Percentiles rank a stretch among this genome's conserved stretches.
phyloP scores from a whole-genome alignment of 2,797 vertebrate species.

The Momotus momota region DNA sequence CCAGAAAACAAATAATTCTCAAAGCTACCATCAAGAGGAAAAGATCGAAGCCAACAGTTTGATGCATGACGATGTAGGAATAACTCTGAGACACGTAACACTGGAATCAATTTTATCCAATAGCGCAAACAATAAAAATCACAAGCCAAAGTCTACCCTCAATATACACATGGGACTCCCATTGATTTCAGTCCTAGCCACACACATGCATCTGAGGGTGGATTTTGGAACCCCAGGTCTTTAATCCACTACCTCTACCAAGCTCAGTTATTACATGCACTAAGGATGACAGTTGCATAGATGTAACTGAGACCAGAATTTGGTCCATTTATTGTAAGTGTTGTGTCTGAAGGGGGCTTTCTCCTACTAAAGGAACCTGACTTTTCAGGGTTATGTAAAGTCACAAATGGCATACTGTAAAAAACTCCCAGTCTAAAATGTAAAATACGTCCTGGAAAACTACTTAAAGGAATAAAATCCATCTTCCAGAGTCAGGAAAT shows the following conservation, averaged over 20 bases:
- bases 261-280: not conserved
- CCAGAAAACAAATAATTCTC: constrained; percentile 54
- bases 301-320: constrained; percentile 32
- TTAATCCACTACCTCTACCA: constrained; percentile 17
- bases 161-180: constrained; percentile 1
- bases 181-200: constrained; percentile 54
- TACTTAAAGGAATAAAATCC: constrained; percentile 67
- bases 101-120: constrained; percentile 66
- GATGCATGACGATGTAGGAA: constrained; percentile 54
- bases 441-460: constrained; percentile 72
- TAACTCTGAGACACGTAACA: not conserved
- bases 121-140: constrained; percentile 52
- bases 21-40: constrained; percentile 57
- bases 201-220: constrained; percentile 39
- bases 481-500: constrained; percentile 59
- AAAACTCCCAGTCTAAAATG: constrained; percentile 58
- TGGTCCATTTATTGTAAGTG: constrained; percentile 26
- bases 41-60: constrained; percentile 57
- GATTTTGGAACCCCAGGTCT: constrained; percentile 23
- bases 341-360: constrained; percentile 48
- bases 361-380: constrained; percentile 5
- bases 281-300: not conserved
- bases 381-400: constrained; percentile 55
- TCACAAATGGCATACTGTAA: constrained; percentile 31
- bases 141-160: constrained; percentile 21